These are phyloP conservation scores for Cathartes aura DNA, from an alignment of 2,113 vertebrate species.

Conservation along the genomic window DNA sequence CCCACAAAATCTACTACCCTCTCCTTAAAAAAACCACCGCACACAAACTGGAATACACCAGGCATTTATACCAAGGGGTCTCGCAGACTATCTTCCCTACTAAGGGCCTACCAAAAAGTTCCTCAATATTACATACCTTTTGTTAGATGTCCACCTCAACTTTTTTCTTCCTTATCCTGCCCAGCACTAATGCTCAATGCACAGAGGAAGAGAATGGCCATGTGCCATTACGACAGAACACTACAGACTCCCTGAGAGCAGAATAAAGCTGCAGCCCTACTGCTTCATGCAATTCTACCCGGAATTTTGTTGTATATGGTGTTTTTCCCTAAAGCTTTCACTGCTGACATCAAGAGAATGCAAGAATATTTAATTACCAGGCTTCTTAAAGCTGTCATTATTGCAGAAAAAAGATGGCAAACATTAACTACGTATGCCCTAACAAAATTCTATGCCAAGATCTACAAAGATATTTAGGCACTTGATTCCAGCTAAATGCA, in stretches of 20 bases:
- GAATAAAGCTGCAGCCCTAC: background rate
- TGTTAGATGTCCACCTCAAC: background rate
- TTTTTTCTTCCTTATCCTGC: background rate
- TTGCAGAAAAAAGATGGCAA: background rate
- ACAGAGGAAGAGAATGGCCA: background rate
- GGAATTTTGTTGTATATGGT: background rate
- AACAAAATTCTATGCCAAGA: background rate
- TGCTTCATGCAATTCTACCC: background rate
- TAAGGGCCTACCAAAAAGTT: background rate
- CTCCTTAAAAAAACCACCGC: background rate
- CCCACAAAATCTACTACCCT: background rate
- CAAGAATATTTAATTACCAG: background rate
- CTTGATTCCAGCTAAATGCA: background rate
- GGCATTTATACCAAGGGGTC: background rate
- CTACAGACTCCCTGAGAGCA: background rate
- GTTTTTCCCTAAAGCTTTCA: background rate
- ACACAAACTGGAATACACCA: background rate
- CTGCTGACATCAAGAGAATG: background rate
- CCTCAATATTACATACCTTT: background rate
- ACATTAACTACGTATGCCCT: background rate
- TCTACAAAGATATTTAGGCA: background rate
- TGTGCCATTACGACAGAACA: background rate
- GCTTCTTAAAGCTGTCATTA: background rate
- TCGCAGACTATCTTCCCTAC: background rate
- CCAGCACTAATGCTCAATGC: background rate